These are phyloP conservation scores for Chelonus formosanus DNA, from an alignment of 2,888 invertebrate genomes.

Conservation along the genomic window DNA sequence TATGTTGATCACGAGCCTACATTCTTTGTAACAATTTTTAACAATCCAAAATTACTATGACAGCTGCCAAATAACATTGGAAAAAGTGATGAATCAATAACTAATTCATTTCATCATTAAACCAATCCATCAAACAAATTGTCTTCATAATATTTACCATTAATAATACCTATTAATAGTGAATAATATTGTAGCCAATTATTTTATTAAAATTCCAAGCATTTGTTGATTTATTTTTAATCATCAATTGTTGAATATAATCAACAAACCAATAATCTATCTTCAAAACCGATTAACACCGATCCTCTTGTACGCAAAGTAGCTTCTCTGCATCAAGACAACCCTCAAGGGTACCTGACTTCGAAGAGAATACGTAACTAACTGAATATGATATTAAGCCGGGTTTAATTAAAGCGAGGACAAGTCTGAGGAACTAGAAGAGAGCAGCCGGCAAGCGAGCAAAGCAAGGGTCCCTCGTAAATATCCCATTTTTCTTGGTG, in stretches of 20 bases:
- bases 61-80: background rate
- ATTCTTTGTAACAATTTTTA: conserved; percentile 1
- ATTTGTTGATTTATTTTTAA: too few relatives aligned
- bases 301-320: conserved; percentile 21
- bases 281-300: conserved; percentile 16
- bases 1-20: conserved; percentile 54
- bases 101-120: too few relatives aligned
- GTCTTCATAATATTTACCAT: too few relatives aligned
- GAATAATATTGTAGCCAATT: too few relatives aligned
- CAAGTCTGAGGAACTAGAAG: background rate
- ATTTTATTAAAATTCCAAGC: too few relatives aligned
- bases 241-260: background rate
- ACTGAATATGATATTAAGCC: conserved; percentile 25
- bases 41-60: background rate
- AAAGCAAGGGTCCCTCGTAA: conserved; percentile 13
- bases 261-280: conserved; percentile 6
- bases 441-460: background rate
- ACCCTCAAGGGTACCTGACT: conserved; percentile 11
- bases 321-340: background rate
- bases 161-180: too few relatives aligned
- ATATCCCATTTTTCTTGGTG: conserved; percentile 21
- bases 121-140: too few relatives aligned
- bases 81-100: too few relatives aligned
- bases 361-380: conserved; percentile 29
- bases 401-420: conserved; percentile 24